phyloP scores from a whole-genome alignment of 1,140 invertebrate genomes.

The Cyclargus thomasi region DNA sequence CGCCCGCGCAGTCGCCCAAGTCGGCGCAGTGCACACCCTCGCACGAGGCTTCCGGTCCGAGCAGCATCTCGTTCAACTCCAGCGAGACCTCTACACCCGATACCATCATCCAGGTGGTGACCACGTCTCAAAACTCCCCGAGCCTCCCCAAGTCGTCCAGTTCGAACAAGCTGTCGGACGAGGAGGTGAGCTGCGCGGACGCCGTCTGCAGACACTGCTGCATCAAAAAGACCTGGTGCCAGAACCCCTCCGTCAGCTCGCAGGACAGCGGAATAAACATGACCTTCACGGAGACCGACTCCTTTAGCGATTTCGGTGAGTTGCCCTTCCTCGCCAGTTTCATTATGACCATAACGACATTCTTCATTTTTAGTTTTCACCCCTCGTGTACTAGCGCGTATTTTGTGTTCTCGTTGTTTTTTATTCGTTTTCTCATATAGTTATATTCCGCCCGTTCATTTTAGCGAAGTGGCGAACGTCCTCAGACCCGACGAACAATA shows the following conservation, averaged over 20 bases:
- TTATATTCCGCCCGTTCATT: conserved; percentile 21
- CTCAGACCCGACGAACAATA: conserved; percentile 65
- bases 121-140: conserved; percentile 51
- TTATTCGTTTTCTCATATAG: not conserved
- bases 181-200: conserved; percentile 65
- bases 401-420: conserved; percentile 6
- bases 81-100: conserved; percentile 73
- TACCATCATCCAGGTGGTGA: conserved; percentile 70
- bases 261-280: conserved; percentile 87
- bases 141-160: conserved; percentile 66
- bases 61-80: conserved; percentile 71
- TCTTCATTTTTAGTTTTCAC: not conserved
- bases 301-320: conserved; percentile 64
- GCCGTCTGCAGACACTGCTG: conserved; percentile 63
- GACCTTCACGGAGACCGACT: conserved; percentile 82
- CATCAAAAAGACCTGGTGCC: conserved; percentile 77
- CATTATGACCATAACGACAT: not conserved
- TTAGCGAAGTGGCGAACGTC: conserved; percentile 67
- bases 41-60: conserved; percentile 62
- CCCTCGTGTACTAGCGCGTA: not conserved
- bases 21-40: conserved; percentile 62
- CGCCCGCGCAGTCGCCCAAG: conserved; percentile 58
- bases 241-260: conserved; percentile 81
- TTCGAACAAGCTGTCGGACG: conserved; percentile 73
- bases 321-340: conserved; percentile 16